phyloP scores from a whole-genome alignment of 1,140 invertebrate genomes.

The Batillaria attramentaria region DNA sequence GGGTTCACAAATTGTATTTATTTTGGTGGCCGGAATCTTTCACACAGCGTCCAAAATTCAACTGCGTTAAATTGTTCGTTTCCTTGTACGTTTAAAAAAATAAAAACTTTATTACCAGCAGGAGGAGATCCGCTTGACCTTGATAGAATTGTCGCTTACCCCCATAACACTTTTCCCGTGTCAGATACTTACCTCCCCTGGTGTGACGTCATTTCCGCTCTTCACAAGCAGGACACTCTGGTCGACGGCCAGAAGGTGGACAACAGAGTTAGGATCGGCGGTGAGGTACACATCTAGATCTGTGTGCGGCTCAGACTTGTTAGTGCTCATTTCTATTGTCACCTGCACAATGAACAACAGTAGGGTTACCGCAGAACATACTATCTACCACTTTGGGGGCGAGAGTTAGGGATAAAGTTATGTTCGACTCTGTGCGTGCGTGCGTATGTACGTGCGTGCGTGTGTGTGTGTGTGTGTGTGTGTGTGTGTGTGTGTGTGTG shows the following conservation, averaged over 20 bases:
- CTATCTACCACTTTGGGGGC: background rate
- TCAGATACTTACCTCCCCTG: constrained; percentile 71
- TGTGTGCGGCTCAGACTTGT: constrained; percentile 80
- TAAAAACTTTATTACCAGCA: too few species aligned
- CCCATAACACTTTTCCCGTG: too few species aligned
- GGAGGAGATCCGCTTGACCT: too few species aligned
- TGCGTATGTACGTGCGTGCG: background rate
- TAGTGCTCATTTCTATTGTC: constrained; percentile 65
- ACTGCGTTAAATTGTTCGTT: too few species aligned
- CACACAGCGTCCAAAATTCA: too few species aligned
- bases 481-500: constrained; percentile 8
- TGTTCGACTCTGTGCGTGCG: background rate
- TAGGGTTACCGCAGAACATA: background rate
- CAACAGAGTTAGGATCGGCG: constrained; percentile 88
- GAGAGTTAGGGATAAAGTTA: background rate
- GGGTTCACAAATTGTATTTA: too few species aligned
- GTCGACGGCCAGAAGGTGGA: constrained; percentile 91
- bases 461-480: constrained; percentile 5
- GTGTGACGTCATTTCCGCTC: constrained; percentile 77
- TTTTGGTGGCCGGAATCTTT: too few species aligned
- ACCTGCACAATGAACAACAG: constrained; percentile 49
- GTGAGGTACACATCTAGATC: constrained; percentile 82
- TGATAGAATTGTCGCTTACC: too few species aligned
- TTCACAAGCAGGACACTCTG: constrained; percentile 86
- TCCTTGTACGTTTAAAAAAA: too few species aligned